These are phyloP conservation scores for Drosophila eohydei DNA, from an alignment of 2,888 invertebrate species.

Conservation along the genomic window DNA sequence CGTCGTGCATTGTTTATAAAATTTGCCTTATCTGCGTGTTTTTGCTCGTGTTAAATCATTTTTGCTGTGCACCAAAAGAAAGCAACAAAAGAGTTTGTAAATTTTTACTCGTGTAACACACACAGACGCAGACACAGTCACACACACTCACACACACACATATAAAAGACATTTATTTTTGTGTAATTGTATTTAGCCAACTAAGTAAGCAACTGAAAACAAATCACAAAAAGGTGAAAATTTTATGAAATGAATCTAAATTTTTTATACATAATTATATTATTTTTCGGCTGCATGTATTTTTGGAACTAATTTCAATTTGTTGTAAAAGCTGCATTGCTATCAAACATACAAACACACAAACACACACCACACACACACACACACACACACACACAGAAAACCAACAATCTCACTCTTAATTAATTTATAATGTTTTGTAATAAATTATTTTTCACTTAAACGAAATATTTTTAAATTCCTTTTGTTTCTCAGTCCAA, in stretches of 20 bases:
- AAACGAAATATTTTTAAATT: conserved; percentile 21
- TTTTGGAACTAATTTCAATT: conserved; percentile 63
- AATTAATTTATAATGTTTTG: conserved; percentile 73
- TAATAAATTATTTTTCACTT: conserved; percentile 75
- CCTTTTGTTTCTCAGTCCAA: not conserved
- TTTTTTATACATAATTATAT: conserved; percentile 33
- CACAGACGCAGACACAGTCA: not conserved
- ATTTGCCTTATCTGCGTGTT: conserved; percentile 71
- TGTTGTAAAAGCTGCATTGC: conserved; percentile 44
- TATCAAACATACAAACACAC: conserved; percentile 8
- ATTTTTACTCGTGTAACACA: conserved; percentile 44
- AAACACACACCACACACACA: not conserved
- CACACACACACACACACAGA: not conserved
- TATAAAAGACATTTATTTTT: conserved; percentile 76
- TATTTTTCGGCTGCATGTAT: conserved; percentile 54
- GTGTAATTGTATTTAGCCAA: conserved; percentile 65
- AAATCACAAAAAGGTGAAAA: conserved; percentile 16
- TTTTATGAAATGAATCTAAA: conserved; percentile 52
- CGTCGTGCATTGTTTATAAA: conserved; percentile 59
- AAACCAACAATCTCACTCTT: conserved; percentile 64
- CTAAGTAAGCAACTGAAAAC: conserved; percentile 57
- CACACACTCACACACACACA: conserved; percentile 6
- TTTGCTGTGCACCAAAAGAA: conserved; percentile 58
- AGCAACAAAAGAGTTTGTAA: conserved; percentile 41
- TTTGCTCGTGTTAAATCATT: conserved; percentile 72